These are phyloP conservation scores for Caenorhabditis sp. DNA, from an alignment of 2,888 invertebrate genomes.

Conservation along the genomic window DNA sequence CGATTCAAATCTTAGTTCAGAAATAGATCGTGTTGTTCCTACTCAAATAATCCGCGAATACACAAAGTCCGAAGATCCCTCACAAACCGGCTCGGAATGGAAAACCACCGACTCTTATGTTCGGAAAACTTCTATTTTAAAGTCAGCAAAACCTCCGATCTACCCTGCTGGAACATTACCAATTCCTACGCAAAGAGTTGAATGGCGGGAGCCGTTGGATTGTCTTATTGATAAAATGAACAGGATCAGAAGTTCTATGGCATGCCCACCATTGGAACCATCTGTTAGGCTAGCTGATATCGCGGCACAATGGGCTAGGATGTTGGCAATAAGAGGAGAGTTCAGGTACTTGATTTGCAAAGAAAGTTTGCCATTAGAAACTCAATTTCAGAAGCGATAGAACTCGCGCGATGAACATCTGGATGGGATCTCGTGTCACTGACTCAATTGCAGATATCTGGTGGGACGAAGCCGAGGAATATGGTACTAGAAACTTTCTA, in stretches of 20 bases:
- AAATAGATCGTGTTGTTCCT: conserved; percentile 55
- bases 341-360: conserved; percentile 53
- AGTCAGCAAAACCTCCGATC: conserved; percentile 28
- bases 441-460: conserved; percentile 65
- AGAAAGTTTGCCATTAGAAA: neutral
- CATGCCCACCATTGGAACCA: conserved; percentile 57
- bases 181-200: conserved; percentile 35
- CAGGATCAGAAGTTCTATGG: conserved; percentile 36
- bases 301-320: conserved; percentile 67
- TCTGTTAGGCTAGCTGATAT: conserved; percentile 65
- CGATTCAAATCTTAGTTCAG: too few species aligned
- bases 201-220: conserved; percentile 64
- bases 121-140: conserved; percentile 57
- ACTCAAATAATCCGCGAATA: conserved; percentile 51
- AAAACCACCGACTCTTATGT: conserved; percentile 56
- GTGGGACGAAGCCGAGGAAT: conserved; percentile 70
- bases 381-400: conserved; percentile 60
- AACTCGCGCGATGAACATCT: conserved; percentile 62
- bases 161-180: conserved; percentile 26
- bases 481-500: conserved; percentile 51
- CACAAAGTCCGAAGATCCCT: conserved; percentile 14
- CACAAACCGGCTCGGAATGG: conserved; percentile 22
- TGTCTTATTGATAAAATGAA: conserved; percentile 61
- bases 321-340: conserved; percentile 60
- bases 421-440: conserved; percentile 65